These are phyloP conservation scores for Aulostomus chinensis DNA, from an alignment of 2,797 vertebrate species.

Conservation along the genomic window DNA sequence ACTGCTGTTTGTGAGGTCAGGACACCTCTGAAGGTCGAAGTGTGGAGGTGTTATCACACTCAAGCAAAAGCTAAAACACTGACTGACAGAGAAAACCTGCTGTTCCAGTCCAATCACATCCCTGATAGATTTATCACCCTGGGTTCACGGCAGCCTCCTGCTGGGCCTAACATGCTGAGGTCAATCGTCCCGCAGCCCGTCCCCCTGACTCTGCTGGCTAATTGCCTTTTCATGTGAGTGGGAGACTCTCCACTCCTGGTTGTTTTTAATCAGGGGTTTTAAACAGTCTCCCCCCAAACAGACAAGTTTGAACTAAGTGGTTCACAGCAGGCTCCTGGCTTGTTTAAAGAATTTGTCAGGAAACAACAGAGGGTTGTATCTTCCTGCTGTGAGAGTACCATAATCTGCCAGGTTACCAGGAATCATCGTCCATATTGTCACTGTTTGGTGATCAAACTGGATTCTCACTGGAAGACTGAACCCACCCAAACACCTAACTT, in stretches of 20 bases:
- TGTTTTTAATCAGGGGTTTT: slow-evolving; percentile 14
- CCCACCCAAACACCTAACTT: no score
- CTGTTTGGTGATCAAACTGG: no score
- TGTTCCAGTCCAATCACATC: slow-evolving; percentile 48
- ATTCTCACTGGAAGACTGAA: no score
- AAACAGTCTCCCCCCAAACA: slow-evolving; percentile 11
- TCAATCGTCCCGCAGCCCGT: slow-evolving; percentile 35
- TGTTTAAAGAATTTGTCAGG: not conserved
- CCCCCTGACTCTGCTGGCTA: no score
- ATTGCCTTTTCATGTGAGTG: slow-evolving; percentile 22
- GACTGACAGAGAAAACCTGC: slow-evolving; percentile 25
- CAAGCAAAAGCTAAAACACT: no score
- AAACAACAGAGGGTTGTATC: not conserved
- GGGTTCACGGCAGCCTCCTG: slow-evolving; percentile 41
- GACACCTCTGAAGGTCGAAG: slow-evolving; percentile 35
- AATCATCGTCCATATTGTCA: no score
- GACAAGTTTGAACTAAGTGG: slow-evolving; percentile 5
- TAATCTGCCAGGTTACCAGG: slow-evolving; percentile 1
- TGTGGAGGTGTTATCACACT: slow-evolving; percentile 18
- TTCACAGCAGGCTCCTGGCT: not conserved
- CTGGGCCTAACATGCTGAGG: slow-evolving; percentile 51
- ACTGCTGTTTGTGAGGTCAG: slow-evolving; percentile 35
- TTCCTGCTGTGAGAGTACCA: not conserved
- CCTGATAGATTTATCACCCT: slow-evolving; percentile 54
- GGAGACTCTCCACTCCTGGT: slow-evolving; percentile 1